phyloP scores from a whole-genome alignment of 2,797 vertebrate species.

The Forpus xanthops region DNA sequence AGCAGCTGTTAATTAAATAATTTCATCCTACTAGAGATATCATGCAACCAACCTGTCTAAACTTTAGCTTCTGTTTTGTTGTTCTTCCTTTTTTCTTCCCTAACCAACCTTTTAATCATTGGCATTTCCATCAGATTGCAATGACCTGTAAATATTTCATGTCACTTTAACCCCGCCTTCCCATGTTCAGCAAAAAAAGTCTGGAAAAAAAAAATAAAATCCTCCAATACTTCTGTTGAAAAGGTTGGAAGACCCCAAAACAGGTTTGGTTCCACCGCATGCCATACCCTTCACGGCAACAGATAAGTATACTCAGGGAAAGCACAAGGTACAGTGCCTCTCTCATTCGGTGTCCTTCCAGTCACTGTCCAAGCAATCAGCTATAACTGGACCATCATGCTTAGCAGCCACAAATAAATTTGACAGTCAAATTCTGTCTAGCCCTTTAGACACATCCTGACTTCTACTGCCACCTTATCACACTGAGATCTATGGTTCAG shows the following conservation, averaged over 20 bases:
- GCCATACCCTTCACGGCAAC: accelerated
- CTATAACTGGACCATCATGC: background rate
- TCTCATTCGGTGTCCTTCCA: background rate
- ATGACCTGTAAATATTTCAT: background rate
- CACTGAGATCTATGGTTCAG: accelerated
- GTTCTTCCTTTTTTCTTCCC: background rate
- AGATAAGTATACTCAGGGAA: background rate
- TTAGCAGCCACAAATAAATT: background rate
- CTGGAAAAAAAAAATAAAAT: background rate
- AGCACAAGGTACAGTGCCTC: accelerated
- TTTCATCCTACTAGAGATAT: background rate
- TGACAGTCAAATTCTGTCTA: background rate
- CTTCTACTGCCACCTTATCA: accelerated
- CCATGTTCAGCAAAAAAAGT: background rate
- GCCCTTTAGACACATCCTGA: background rate
- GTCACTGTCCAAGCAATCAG: background rate
- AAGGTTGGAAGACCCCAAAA: background rate
- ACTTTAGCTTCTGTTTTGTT: background rate
- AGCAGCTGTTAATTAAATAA: background rate
- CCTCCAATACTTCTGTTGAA: background rate
- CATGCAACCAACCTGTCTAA: background rate
- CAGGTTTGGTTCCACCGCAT: background rate
- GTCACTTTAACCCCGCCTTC: background rate
- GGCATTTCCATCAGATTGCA: background rate
- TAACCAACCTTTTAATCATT: background rate